Evolutionary conservation across 2,888 invertebrate species (phyloP).

Genomic region (Melangyna quadrimaculata): DNA sequence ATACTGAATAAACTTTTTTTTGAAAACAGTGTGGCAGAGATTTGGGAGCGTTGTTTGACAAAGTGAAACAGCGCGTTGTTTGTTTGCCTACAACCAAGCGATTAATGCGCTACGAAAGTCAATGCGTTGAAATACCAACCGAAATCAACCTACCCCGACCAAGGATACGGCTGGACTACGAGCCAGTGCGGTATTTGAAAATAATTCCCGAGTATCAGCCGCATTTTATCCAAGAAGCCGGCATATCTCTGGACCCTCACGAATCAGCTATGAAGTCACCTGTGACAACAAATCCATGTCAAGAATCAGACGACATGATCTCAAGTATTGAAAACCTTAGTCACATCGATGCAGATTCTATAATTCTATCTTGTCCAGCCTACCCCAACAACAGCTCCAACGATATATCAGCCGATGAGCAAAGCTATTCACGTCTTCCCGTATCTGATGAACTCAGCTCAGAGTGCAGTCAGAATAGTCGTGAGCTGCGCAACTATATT

Average conservation of each 20-base stretch:
- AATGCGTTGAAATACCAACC: slow-evolving; percentile 79
- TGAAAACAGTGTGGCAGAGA: slow-evolving; percentile 78
- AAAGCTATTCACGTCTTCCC: slow-evolving; percentile 78
- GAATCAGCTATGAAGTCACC: slow-evolving; percentile 54
- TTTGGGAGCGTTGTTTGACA: slow-evolving; percentile 77
- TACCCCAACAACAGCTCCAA: slow-evolving; percentile 74
- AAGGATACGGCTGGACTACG: slow-evolving; percentile 77
- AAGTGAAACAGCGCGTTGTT: slow-evolving; percentile 79
- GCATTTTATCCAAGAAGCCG: slow-evolving; percentile 78
- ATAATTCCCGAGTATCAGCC: slow-evolving; percentile 79
- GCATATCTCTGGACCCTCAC: slow-evolving; percentile 76
- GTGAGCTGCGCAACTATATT: slow-evolving; percentile 78
- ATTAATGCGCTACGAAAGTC: slow-evolving; percentile 80
- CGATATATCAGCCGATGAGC: slow-evolving; percentile 78
- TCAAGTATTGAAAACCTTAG: slow-evolving; percentile 80
- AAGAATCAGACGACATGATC: slow-evolving; percentile 79
- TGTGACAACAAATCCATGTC: slow-evolving; percentile 72
- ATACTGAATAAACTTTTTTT: not conserved
- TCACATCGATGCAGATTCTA: slow-evolving; percentile 77
- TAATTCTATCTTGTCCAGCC: slow-evolving; percentile 75
- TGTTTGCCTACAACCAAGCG: slow-evolving; percentile 80
- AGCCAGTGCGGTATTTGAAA: slow-evolving; percentile 80
- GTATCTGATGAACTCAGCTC: slow-evolving; percentile 73
- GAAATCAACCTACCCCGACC: slow-evolving; percentile 80
- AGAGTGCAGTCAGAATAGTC: slow-evolving; percentile 67